Conservation (phyloP, 1,140 invertebrate genomes). For the Aphelenchoides avenae region DNA sequence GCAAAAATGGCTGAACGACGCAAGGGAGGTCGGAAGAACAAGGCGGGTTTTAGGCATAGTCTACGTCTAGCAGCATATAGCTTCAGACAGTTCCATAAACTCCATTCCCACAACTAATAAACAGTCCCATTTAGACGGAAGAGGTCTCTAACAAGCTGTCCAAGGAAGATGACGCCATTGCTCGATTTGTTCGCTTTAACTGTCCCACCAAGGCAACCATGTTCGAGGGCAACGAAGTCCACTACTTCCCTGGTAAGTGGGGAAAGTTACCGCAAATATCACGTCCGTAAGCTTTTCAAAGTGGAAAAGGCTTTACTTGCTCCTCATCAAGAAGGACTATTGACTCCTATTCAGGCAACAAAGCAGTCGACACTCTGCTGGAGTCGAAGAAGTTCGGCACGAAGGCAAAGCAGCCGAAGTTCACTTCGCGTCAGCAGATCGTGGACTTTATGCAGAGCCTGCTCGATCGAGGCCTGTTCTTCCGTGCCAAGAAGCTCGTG, state of each 20-base stretch:
- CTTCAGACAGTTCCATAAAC: no score
- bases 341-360: slow-evolving; percentile 63
- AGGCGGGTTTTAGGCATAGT: no score
- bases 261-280: no score
- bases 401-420: slow-evolving; percentile 70
- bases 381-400: slow-evolving; percentile 87
- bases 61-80: no score
- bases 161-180: slow-evolving; percentile 85
- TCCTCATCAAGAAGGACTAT: background rate
- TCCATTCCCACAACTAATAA: no score
- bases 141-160: slow-evolving; percentile 58
- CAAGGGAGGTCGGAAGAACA: no score
- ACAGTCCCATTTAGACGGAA: slow-evolving; percentile 7
- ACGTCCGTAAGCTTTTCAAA: slow-evolving; percentile 3
- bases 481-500: slow-evolving; percentile 48
- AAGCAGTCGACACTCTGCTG: slow-evolving; percentile 83
- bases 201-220: slow-evolving; percentile 88
- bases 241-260: slow-evolving; percentile 84
- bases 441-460: slow-evolving; percentile 73
- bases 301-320: slow-evolving; percentile 14
- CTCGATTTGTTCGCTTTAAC: slow-evolving; percentile 86
- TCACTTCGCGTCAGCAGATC: slow-evolving; percentile 75
- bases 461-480: slow-evolving; percentile 52
- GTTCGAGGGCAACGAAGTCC: slow-evolving; percentile 87
- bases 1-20: no score